These are phyloP conservation scores for Tenthredo mesomela DNA, from an alignment of 2,888 invertebrate species.

Conservation along the genomic window DNA sequence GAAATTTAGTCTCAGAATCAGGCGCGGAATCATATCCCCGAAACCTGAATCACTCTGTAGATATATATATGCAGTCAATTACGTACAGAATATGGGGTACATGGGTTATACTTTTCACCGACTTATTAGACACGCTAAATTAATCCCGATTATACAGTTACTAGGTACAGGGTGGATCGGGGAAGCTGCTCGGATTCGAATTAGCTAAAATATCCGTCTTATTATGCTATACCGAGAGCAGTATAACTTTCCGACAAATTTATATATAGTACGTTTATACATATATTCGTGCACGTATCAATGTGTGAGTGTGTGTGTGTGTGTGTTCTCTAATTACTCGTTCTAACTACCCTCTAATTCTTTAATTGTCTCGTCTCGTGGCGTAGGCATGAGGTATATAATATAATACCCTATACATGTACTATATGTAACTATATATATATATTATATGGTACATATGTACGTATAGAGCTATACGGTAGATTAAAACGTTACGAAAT, in stretches of 20 bases:
- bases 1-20: too few species aligned
- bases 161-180: too few species aligned
- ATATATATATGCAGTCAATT: too few species aligned
- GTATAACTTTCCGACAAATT: neutral
- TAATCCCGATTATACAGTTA: neutral
- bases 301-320: neutral
- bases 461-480: neutral
- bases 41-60: too few species aligned
- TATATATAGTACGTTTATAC: neutral
- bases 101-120: too few species aligned
- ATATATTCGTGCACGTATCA: too few species aligned
- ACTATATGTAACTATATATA: neutral
- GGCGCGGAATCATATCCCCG: too few species aligned
- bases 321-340: constrained; percentile 11
- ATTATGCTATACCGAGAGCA: neutral
- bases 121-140: neutral
- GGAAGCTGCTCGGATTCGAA: neutral
- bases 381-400: neutral
- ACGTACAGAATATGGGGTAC: too few species aligned
- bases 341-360: constrained; percentile 76
- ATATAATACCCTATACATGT: neutral
- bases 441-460: neutral
- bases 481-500: neutral
- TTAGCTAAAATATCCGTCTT: neutral
- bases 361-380: constrained; percentile 67